phyloP scores from a whole-genome alignment of 1,140 invertebrate species.

The Leptopilina clavipes region DNA sequence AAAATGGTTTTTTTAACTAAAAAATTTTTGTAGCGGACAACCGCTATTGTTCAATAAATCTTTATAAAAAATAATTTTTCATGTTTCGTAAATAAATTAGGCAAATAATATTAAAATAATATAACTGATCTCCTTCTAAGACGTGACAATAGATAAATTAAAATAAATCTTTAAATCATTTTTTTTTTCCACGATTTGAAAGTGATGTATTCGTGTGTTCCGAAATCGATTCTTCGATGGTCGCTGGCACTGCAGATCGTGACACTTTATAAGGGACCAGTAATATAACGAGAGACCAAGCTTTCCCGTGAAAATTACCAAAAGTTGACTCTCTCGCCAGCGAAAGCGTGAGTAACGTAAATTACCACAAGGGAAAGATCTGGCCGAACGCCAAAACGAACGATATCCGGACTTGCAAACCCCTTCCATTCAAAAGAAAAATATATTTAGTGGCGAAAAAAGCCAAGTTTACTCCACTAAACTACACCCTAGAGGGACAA shows the following conservation, averaged over 20 bases:
- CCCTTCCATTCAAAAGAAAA: conserved; percentile 45
- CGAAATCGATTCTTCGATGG: conserved; percentile 6
- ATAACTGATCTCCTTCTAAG: too few species aligned
- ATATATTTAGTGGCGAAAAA: conserved; percentile 56
- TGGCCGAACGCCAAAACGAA: conserved; percentile 63
- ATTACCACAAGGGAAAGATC: conserved; percentile 60
- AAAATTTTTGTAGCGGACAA: too few species aligned
- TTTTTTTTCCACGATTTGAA: background rate
- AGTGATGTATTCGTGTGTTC: background rate
- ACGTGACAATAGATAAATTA: conserved; percentile 14
- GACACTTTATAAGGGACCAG: conserved; percentile 27
- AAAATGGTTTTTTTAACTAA: too few species aligned
- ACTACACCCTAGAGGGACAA: conserved; percentile 11
- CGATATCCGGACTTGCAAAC: conserved; percentile 58
- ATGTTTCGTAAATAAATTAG: too few species aligned
- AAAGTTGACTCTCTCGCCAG: conserved; percentile 45
- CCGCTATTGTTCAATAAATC: too few species aligned
- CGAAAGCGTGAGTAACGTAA: conserved; percentile 53
- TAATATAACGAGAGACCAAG: conserved; percentile 21
- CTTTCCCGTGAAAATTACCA: conserved; percentile 46
- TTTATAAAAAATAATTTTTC: too few species aligned
- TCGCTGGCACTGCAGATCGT: conserved; percentile 33
- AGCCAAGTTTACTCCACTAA: conserved; percentile 36
- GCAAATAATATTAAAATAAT: too few species aligned
- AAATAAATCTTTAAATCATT: conserved; percentile 17